Percentiles rank a stretch among this genome's conserved stretches.
Evolutionary conservation across 2,113 vertebrate genomes (phyloP).

Genomic region (Promerops cafer): DNA sequence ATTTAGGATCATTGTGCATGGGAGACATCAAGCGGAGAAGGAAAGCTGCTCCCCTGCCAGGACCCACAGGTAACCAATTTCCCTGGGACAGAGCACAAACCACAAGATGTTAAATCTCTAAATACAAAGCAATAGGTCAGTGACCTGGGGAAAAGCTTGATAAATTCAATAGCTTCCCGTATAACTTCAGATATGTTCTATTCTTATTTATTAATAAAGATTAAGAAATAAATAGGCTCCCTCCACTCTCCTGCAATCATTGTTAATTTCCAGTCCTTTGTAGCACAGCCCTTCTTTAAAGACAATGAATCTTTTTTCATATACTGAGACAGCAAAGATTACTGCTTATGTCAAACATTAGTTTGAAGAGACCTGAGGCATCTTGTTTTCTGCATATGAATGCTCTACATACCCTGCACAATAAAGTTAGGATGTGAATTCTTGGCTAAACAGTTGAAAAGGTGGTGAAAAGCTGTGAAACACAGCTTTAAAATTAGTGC

Average conservation of each 20-base stretch:
- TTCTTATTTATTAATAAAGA: not conserved
- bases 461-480: not conserved
- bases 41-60: conserved; percentile 90
- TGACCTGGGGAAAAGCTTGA: not conserved
- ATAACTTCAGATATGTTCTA: not conserved
- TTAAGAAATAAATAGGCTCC: not conserved
- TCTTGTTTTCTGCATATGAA: not conserved
- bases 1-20: conserved; percentile 93
- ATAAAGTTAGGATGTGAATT: not conserved
- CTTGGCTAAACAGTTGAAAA: not conserved
- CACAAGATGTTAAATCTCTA: conserved; percentile 10
- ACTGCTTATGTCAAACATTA: not conserved
- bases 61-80: conserved; percentile 83
- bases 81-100: not conserved
- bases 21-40: conserved; percentile 96
- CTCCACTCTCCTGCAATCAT: not conserved
- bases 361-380: not conserved
- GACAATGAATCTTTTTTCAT: not conserved
- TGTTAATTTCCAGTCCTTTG: not conserved
- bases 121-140: conserved; percentile 5
- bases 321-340: not conserved
- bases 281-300: not conserved
- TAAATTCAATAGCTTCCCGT: conserved; percentile 1
- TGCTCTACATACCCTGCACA: not conserved
- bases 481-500: not conserved